Percentiles rank a stretch among this genome's conserved stretches.
phyloP scores from a whole-genome alignment of 2,113 vertebrate genomes.

The Otis tarda region DNA sequence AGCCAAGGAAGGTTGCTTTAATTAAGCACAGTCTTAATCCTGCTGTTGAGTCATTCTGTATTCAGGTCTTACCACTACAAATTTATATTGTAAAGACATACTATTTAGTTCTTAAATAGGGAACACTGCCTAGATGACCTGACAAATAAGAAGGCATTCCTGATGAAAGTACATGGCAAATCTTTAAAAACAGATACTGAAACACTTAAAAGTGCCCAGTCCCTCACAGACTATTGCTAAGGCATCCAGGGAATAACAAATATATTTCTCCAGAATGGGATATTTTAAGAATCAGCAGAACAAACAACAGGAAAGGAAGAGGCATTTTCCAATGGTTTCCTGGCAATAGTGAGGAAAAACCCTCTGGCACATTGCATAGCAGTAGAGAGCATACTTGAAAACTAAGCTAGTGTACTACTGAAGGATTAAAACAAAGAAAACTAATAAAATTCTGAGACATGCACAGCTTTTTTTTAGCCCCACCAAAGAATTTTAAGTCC shows the following conservation, averaged over 20 bases:
- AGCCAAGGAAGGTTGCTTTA: background rate
- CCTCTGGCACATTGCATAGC: background rate
- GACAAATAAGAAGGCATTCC: background rate
- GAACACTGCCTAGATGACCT: background rate
- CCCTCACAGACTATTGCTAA: background rate
- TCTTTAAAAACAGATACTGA: background rate
- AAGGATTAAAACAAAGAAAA: background rate
- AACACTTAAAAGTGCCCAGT: background rate
- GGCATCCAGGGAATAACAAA: background rate
- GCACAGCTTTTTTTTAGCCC: background rate
- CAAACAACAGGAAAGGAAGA: background rate
- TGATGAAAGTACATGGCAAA: background rate
- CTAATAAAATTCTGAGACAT: background rate
- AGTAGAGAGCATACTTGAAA: background rate
- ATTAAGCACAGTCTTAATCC: background rate
- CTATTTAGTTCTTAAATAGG: background rate
- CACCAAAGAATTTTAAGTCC: background rate
- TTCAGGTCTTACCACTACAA: background rate
- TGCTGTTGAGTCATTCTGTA: background rate
- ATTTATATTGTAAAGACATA: background rate
- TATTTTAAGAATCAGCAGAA: background rate
- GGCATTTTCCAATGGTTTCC: background rate
- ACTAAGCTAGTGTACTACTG: background rate
- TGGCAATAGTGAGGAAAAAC: background rate
- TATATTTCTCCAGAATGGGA: background rate